Percentiles rank a stretch among this genome's conserved stretches.
Evolutionary conservation across 2,113 vertebrate genomes (phyloP).

Genomic region (Neomonachus schauinslandi): DNA sequence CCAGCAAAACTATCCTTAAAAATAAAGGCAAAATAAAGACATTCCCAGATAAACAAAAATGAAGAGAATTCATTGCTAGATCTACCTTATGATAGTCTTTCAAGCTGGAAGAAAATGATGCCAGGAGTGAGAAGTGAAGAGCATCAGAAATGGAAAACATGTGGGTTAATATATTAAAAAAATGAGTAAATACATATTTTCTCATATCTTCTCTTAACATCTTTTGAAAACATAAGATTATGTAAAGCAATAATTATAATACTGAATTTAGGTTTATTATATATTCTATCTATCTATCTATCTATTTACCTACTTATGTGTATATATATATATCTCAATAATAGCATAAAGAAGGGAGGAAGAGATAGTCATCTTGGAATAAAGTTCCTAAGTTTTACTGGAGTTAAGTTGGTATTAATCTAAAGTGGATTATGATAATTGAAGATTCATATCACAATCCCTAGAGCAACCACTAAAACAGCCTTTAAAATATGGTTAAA

Average conservation of each 20-base stretch:
- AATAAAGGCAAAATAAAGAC: constrained; percentile 23
- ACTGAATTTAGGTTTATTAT: not conserved
- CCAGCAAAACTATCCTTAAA: constrained; percentile 4
- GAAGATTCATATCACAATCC: not conserved
- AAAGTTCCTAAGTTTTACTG: constrained; percentile 1
- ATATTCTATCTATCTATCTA: not conserved
- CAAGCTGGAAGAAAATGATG: constrained; percentile 18
- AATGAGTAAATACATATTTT: not conserved
- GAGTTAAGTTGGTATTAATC: not conserved
- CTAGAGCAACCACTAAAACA: not conserved
- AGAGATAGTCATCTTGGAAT: not conserved
- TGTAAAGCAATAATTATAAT: not conserved
- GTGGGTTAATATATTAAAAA: constrained; percentile 12
- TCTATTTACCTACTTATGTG: no score
- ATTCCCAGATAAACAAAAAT: not conserved
- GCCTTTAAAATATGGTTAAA: not conserved
- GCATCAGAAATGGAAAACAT: not conserved
- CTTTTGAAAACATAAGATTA: not conserved
- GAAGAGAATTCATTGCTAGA: not conserved
- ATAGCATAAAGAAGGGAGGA: not conserved
- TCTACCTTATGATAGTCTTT: not conserved
- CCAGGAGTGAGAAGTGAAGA: not conserved
- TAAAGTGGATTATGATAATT: not conserved
- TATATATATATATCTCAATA: not conserved
- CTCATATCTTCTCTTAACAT: not conserved